Evolutionary conservation across 1,140 invertebrate species (phyloP).

Genomic region (Cryptotermes secundus): DNA sequence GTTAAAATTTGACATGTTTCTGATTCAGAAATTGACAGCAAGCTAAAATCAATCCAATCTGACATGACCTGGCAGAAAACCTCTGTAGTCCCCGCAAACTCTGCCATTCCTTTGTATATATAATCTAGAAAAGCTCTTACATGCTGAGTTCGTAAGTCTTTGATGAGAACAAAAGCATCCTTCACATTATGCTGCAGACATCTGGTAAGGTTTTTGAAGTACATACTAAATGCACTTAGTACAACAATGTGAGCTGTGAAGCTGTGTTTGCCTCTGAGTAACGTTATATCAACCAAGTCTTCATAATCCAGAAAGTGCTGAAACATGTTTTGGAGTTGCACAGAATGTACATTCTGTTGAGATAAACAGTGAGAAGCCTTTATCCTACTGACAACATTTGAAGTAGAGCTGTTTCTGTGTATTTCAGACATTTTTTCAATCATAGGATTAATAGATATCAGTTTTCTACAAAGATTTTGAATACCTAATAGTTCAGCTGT

Average conservation of each 20-base stretch:
- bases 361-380: background rate
- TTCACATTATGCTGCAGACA: constrained; percentile 23
- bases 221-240: constrained; percentile 32
- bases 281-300: constrained; percentile 27
- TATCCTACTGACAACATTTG: constrained; percentile 24
- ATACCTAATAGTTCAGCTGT: constrained; percentile 27
- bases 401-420: background rate
- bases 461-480: constrained; percentile 20
- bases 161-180: constrained; percentile 25
- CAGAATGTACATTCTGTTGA: background rate
- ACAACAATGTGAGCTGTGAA: constrained; percentile 31
- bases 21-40: constrained; percentile 26
- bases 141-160: background rate
- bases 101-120: constrained; percentile 30
- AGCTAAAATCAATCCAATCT: constrained; percentile 34
- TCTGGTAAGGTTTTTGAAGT: constrained; percentile 29
- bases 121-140: constrained; percentile 31
- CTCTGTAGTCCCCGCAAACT: constrained; percentile 24
- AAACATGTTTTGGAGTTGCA: constrained; percentile 10
- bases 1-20: constrained; percentile 8
- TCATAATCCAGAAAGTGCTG: constrained; percentile 10
- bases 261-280: constrained; percentile 12
- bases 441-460: background rate
- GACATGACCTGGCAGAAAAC: constrained; percentile 28
- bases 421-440: constrained; percentile 10